Evolutionary conservation across 2,113 vertebrate species (phyloP).

Genomic region (Clarias batrachus): DNA sequence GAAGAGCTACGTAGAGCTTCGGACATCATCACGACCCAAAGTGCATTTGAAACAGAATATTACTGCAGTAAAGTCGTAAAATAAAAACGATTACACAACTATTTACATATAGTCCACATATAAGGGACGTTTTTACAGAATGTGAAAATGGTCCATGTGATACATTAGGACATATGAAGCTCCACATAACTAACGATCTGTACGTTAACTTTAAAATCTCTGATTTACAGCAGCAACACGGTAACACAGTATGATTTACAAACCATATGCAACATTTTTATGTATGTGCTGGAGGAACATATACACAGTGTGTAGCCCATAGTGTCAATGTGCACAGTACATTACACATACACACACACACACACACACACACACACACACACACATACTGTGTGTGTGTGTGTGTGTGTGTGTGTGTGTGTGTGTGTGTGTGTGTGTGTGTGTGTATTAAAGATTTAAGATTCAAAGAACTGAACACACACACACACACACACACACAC

Average conservation of each 20-base stretch:
- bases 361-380: too few species aligned
- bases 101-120: neutral
- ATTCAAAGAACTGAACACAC: too few species aligned
- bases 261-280: neutral
- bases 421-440: too few species aligned
- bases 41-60: slow-evolving; percentile 66
- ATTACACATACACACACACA: too few species aligned
- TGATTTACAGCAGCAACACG: neutral
- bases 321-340: too few species aligned
- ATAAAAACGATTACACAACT: slow-evolving; percentile 62
- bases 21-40: slow-evolving; percentile 39
- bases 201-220: neutral
- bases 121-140: neutral
- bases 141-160: neutral
- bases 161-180: neutral
- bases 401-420: too few species aligned
- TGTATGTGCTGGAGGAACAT: neutral
- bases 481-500: too few species aligned
- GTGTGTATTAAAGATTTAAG: too few species aligned
- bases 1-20: neutral
- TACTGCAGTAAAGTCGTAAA: slow-evolving; percentile 81
- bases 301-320: neutral
- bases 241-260: too few species aligned
- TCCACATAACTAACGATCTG: neutral
- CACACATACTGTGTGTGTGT: too few species aligned